Conservation (phyloP, 2,888 invertebrate genomes). For the Patella ulyssiponensis region DNA sequence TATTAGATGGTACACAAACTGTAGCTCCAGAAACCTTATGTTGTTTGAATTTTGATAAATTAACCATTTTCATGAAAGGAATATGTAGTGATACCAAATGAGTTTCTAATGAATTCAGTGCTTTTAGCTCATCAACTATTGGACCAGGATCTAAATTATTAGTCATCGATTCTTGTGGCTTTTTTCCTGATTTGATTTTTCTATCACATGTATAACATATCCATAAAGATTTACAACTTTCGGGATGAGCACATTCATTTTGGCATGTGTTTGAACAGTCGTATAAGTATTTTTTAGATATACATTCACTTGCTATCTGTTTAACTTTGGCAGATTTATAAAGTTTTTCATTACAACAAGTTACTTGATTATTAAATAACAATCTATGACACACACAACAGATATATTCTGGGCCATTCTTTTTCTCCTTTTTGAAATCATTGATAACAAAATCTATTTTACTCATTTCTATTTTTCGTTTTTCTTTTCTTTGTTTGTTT, state of each 20-base stretch:
- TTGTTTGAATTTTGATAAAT: slow-evolving; percentile 3
- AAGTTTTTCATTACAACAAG: too few relatives aligned
- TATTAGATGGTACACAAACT: slow-evolving; percentile 9
- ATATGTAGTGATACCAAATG: slow-evolving; percentile 12
- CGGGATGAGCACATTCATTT: neutral
- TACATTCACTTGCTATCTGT: neutral
- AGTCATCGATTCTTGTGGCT: neutral
- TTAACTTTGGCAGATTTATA: neutral
- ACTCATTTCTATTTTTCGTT: too few relatives aligned
- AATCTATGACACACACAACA: too few relatives aligned
- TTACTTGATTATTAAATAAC: too few relatives aligned
- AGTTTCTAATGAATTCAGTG: neutral
- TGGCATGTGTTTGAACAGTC: neutral
- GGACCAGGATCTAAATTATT: neutral
- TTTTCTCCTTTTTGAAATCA: too few relatives aligned
- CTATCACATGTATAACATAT: neutral
- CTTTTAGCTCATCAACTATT: neutral
- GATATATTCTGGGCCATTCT: too few relatives aligned
- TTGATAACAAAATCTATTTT: too few relatives aligned
- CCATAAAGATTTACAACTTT: neutral
- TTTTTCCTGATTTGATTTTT: neutral
- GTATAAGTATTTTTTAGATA: neutral
- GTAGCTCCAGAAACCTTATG: neutral
- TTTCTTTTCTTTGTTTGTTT: too few relatives aligned
- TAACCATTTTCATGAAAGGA: neutral